Evolutionary conservation across 2,888 invertebrate species (phyloP), one percentile per base, ranked within the genome.

Genomic region (Cheilosia variabilis): DNA sequence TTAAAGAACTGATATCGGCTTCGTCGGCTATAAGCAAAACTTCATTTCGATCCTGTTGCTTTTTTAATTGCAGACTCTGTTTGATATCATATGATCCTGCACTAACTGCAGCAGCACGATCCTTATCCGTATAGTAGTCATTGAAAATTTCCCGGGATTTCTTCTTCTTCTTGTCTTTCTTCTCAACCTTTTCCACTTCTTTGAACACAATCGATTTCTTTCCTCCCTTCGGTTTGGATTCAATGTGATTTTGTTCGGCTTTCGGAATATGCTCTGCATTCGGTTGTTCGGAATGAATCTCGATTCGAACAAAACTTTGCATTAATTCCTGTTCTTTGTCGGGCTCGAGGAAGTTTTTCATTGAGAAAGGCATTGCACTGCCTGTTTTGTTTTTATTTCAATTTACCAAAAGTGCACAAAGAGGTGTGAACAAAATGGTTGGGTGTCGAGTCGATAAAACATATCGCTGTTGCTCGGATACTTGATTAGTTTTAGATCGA

Each of bases 111-210:
- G 98, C 97, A 0, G 97, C 98, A 6, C 98, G 93, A 90, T 97
- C 97, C 90, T 98, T 98, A 90, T 98, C 98, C 22, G 97, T 97
- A 89, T 97, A 98, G 24, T 96, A 92, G 90, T 97, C 97, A 88
- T 97, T 97, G 55, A 92, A 92, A 57, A 91, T 90, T 68, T 92
- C 92, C 71, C 90, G 90, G 2, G 90, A 89, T 75, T 91, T 91
- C 87, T 91, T 91, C 68, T 90, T 92, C 78, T 90, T 91, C 41
- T 89, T 65, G 10, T 90, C 90, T 17, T 90, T 90, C 22, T 57
- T 57, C 24, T 75, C 58, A 7, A 6, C 22, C 45, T 86, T 68
- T 7, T 76, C 78, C 4, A 37, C 62, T 82, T 89, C 81, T 17
- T 17, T n/a, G 34, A 82, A 89, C 7, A 88, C 88, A 45, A 89